Base-by-base conservation (phyloP, 2,888 invertebrate genomes). In the Mythimna loreyi region DNA sequence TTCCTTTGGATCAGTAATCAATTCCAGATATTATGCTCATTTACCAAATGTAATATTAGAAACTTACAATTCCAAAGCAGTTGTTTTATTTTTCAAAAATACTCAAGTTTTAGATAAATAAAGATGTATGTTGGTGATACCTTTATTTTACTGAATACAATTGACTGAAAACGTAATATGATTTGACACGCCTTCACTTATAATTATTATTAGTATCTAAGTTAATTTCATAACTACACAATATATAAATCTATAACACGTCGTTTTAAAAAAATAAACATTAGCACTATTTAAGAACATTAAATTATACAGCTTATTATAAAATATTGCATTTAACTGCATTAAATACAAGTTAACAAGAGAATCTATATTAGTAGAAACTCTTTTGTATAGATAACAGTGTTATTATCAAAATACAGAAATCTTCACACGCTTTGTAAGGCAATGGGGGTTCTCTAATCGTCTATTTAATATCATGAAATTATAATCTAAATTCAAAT, bases 241-340 rank as follows among this genome's bases (percentile, higher is more conserved):
- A 92, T 93, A 93, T 94, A 94, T 94, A 94, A 94, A 94, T 94
- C 91, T 94, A 92, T 94, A 95, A 94, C 94, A 95, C 92, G 91
- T 93, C 90, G 91, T 93, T 93, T 94, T 93, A 95, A 93, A 96
- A 96, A 96, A 96, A 96, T 96, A 96, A 95, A 94, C 94, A 93
- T 94, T 95, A 95, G 93, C 92, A 94, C 94, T 95, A 95, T 94
- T 94, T 93, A 93, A 94, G 93, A 93, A 94, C 94, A 92, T 94
- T 94, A 93, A 94, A 94, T 95, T 95, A 95, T 92, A 93, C 92
- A 94, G 92, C 94, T 93, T 92, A 93, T 91, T 90, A 94, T 95
- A 95, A 95, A 95, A 95, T 95, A 95, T 96, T 96, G 95, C 96
- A 96, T 95, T 94, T 89, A 93, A 94, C 96, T 94, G 95, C 95